Conservation (phyloP, 2,797 vertebrate species). For the Thamnophis elegans region DNA sequence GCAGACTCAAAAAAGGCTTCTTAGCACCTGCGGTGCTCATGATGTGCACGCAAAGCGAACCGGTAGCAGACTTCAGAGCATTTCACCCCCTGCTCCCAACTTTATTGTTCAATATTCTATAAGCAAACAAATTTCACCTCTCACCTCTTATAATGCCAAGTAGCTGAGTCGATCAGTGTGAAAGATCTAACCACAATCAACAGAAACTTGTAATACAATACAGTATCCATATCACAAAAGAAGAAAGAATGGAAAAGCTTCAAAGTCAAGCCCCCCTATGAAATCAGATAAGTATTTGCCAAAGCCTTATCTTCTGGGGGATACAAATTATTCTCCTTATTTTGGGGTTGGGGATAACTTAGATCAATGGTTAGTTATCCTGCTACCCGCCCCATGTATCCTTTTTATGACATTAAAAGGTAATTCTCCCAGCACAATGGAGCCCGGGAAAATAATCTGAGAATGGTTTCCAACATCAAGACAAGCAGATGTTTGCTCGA, state of each 20-base stretch:
- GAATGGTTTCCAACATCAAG: constrained; percentile 52
- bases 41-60: no score
- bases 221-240: neutral
- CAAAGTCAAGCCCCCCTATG: constrained; percentile 6
- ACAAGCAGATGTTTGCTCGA: constrained; percentile 51
- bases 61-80: no score
- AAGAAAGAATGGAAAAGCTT: neutral
- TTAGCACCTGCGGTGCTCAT: no score
- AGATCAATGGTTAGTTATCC: constrained; percentile 23
- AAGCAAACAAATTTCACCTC: neutral
- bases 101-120: neutral
- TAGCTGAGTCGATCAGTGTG: neutral
- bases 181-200: neutral
- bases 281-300: constrained; percentile 34
- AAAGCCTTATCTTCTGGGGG: neutral
- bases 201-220: neutral
- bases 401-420: constrained; percentile 52
- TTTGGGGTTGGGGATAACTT: neutral
- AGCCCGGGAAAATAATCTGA: constrained; percentile 38
- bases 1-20: no score
- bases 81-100: no score
- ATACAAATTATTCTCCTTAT: neutral
- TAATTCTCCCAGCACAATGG: neutral
- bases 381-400: constrained; percentile 15
- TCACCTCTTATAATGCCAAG: neutral